Base-by-base conservation (phyloP, 1,140 invertebrate species). In the Leucophenga varia region DNA sequence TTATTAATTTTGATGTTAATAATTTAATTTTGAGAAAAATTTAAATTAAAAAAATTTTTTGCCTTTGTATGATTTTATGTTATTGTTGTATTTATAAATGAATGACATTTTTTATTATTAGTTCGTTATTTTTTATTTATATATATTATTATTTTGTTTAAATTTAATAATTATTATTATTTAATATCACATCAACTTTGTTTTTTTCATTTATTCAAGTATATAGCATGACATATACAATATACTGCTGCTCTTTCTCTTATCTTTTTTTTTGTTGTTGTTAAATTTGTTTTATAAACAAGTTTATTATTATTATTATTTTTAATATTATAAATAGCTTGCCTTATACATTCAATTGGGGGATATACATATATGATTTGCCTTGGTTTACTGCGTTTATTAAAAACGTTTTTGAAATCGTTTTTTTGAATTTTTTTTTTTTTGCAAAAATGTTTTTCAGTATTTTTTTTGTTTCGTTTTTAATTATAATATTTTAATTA, bases 171-270 rank as follows among this genome's bases (percentile, higher is more conserved):
- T 25, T 25, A 25, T 25, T 25, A 25, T 25, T 67, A 67, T 72
- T 65, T 72, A 72, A 72, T 72, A 72, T 72, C 69, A 72, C 69
- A 72, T 72, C 69, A 63, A 71, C 68, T 72, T 72, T 72, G 64
- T 72, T 72, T 72, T 61, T 37, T 48, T 49, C 50, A 55, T 52
- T 50, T 52, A 30, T 63, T 47, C 43, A 16, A 46, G 48, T 50
- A 49, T 64, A 59, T 49, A 38, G 35, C 49, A 44, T 39, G 47
- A n/a, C n/a, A n/a, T n/a, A n/a, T n/a, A n/a, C n/a, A n/a, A n/a
- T n/a, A n/a, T 45, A 35, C 28, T 38, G 28, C 43, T 49, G 38
- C 13, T 35, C 42, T 31, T 16, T 40, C 46, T 51, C 41, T 40
- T 45, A 21, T 36, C 37, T 36, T 40, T 13, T 31, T 45, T 45